These are phyloP conservation scores for Periplaneta americana DNA, from an alignment of 1,140 invertebrate species.

Conservation along the genomic window DNA sequence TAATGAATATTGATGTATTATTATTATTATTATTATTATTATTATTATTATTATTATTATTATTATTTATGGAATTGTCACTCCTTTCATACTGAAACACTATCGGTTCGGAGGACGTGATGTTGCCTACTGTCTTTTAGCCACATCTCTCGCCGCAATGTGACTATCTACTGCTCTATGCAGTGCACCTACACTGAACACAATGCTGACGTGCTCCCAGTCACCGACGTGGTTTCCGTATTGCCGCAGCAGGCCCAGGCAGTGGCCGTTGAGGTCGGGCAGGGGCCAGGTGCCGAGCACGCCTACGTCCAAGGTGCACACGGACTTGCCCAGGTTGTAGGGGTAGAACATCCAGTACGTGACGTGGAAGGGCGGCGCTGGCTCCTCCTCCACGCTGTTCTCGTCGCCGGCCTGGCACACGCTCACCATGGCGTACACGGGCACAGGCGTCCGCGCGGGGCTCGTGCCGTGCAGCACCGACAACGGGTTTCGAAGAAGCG, in stretches of 20 bases:
- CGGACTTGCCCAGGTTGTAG: constrained; percentile 52
- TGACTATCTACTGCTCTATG: neutral
- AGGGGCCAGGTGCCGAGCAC: constrained; percentile 48
- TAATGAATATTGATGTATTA: too few species aligned
- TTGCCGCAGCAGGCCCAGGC: constrained; percentile 47
- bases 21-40: too few species aligned
- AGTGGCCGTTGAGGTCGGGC: constrained; percentile 47
- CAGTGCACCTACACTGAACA: constrained; percentile 47
- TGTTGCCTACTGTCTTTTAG: too few species aligned
- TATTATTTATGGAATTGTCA: too few species aligned
- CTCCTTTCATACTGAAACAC: too few species aligned
- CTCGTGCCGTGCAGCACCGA: constrained; percentile 56
- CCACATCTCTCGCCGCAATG: too few species aligned
- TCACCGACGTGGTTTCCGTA: constrained; percentile 60
- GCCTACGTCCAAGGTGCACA: constrained; percentile 42
- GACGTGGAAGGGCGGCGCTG: constrained; percentile 45
- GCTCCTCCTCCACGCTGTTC: constrained; percentile 20
- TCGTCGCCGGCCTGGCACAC: constrained; percentile 29
- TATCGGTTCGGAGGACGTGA: too few species aligned
- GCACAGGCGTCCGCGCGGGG: constrained; percentile 42
- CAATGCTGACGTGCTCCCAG: constrained; percentile 59
- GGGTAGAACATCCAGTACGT: constrained; percentile 66
- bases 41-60: too few species aligned
- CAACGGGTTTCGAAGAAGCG: constrained; percentile 42
- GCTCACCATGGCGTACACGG: constrained; percentile 52